phyloP scores from a whole-genome alignment of 1,140 invertebrate genomes.

The Xylocopa sonorina region DNA sequence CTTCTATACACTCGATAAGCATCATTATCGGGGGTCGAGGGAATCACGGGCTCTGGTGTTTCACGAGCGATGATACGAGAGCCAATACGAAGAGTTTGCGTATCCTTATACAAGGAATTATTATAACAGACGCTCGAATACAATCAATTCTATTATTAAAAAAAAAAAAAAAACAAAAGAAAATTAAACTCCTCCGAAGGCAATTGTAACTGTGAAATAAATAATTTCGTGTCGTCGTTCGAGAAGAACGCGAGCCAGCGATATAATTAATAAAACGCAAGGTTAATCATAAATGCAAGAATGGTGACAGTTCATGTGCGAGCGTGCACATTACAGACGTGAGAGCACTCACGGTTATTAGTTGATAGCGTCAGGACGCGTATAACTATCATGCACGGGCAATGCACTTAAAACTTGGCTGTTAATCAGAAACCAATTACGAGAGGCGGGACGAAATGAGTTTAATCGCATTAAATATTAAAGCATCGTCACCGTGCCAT shows the following conservation, averaged over 20 bases:
- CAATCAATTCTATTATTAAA: too few species aligned
- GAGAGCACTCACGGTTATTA: slow-evolving; percentile 59
- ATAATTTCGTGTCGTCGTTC: too few species aligned
- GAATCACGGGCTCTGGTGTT: neutral
- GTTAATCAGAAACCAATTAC: slow-evolving; percentile 81
- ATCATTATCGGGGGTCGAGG: neutral
- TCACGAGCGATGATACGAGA: neutral
- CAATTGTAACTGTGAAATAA: too few species aligned
- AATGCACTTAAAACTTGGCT: slow-evolving; percentile 77
- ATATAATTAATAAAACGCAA: slow-evolving; percentile 12
- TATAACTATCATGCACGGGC: slow-evolving; percentile 60
- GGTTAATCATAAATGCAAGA: slow-evolving; percentile 29
- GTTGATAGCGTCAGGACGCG: slow-evolving; percentile 41
- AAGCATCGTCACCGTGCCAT: slow-evolving; percentile 75
- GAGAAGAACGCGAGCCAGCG: neutral
- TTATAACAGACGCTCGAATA: too few species aligned
- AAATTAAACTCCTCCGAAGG: too few species aligned
- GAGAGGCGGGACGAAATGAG: slow-evolving; percentile 73
- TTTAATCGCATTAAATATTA: slow-evolving; percentile 81
- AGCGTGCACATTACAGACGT: slow-evolving; percentile 13
- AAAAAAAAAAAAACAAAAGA: too few species aligned
- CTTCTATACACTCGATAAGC: neutral
- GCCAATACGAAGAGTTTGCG: too few species aligned
- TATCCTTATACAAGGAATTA: too few species aligned
- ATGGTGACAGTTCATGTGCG: slow-evolving; percentile 17